Conservation (phyloP, 2,888 invertebrate species). For the Acanthococcus lagerstroemiae region DNA sequence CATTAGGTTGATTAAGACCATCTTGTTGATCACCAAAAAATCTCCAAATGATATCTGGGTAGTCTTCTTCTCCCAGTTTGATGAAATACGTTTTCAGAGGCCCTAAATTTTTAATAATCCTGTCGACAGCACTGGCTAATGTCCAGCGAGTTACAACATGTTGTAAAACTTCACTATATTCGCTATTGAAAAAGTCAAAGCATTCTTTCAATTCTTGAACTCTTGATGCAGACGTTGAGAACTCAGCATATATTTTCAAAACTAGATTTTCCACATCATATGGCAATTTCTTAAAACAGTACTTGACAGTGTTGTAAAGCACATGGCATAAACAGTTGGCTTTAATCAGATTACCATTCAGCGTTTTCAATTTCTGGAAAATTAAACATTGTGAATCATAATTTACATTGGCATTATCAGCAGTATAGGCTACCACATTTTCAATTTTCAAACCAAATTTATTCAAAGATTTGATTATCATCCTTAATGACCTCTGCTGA, state of each 20-base stretch:
- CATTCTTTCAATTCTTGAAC: conserved; percentile 34
- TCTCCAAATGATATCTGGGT: conserved; percentile 6
- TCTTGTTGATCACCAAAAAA: conserved; percentile 11
- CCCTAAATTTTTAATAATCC: conserved; percentile 29
- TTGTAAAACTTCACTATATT: conserved; percentile 34
- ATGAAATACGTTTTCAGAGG: conserved; percentile 33
- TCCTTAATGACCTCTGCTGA: conserved; percentile 4
- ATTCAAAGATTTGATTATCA: conserved; percentile 2
- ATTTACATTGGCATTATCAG: conserved; percentile 25
- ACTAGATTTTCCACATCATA: conserved; percentile 37
- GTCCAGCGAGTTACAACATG: conserved; percentile 35
- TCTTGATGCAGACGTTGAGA: conserved; percentile 35
- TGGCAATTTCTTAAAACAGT: conserved; percentile 35
- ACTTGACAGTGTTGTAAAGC: conserved; percentile 35
- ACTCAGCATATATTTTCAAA: conserved; percentile 36
- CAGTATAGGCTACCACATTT: conserved; percentile 6
- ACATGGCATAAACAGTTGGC: conserved; percentile 36
- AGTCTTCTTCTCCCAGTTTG: conserved; percentile 4
- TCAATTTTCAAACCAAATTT: not conserved
- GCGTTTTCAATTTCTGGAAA: conserved; percentile 3
- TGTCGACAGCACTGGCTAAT: conserved; percentile 34
- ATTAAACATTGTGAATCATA: conserved; percentile 8
- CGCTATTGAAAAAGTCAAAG: conserved; percentile 35
- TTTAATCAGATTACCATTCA: conserved; percentile 27
- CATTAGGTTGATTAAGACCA: not conserved